These are phyloP conservation scores for Myzus persicae DNA, from an alignment of 1,140 invertebrate genomes.

Conservation along the genomic window DNA sequence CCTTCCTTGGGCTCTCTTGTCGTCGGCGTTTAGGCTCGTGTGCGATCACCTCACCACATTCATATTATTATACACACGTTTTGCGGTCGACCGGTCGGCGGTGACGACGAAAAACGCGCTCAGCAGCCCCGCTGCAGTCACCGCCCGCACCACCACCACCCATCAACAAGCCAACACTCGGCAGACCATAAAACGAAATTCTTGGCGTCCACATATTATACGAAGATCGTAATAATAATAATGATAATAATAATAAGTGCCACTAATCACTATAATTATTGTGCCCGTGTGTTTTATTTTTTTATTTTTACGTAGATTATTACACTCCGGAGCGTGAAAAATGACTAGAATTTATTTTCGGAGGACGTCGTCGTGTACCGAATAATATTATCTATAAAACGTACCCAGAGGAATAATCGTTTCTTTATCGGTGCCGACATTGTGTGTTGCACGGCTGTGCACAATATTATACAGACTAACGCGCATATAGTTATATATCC, in stretches of 20 bases:
- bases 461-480: background rate
- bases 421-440: background rate
- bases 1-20: background rate
- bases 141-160: no score
- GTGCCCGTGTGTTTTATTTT: background rate
- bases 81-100: background rate
- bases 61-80: background rate
- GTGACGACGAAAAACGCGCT: background rate
- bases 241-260: background rate
- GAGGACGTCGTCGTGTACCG: background rate
- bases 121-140: background rate
- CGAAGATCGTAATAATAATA: background rate
- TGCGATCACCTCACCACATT: background rate
- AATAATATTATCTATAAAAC: background rate
- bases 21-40: background rate
- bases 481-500: no score
- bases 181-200: constrained; percentile 15
- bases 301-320: background rate
- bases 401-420: constrained; percentile 6
- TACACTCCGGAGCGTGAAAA: background rate
- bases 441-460: background rate
- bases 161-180: background rate
- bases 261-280: constrained; percentile 2
- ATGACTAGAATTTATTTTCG: constrained; percentile 10
- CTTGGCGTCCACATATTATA: background rate